phyloP scores from a whole-genome alignment of 92 coral and sea anemone species.

The Epizoanthus rinbou region DNA sequence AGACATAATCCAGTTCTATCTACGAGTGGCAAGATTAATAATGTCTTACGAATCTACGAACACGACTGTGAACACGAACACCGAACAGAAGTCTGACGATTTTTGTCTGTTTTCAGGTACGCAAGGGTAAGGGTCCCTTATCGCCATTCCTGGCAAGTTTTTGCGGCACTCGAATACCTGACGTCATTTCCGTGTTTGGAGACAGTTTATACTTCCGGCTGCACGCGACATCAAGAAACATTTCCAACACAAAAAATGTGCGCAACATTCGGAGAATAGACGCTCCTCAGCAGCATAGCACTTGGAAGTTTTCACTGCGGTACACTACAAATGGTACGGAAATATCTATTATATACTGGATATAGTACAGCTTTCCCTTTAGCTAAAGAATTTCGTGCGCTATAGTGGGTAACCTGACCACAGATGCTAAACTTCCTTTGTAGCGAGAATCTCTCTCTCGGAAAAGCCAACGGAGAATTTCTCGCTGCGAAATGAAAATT shows the following conservation, averaged over 20 bases:
- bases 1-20: too few species aligned
- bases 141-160: conserved; percentile 66
- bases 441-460: too few species aligned
- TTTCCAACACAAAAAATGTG: neutral
- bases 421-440: too few species aligned
- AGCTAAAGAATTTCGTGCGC: neutral
- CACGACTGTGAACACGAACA: too few species aligned
- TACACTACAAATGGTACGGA: conserved; percentile 58
- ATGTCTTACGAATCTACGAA: too few species aligned
- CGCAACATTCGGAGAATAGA: conserved; percentile 17
- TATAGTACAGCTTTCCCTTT: neutral
- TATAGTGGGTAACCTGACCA: too few species aligned
- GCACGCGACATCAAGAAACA: conserved; percentile 52
- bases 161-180: conserved; percentile 62
- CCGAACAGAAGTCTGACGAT: too few species aligned
- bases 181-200: conserved; percentile 61
- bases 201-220: conserved; percentile 67
- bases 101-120: conserved; percentile 17
- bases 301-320: conserved; percentile 53
- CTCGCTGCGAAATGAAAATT: too few species aligned
- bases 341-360: neutral
- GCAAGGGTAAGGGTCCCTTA: conserved; percentile 74
- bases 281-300: neutral
- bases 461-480: too few species aligned
- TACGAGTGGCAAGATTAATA: too few species aligned